Percentiles rank a stretch among this genome's conserved stretches.
phyloP scores from a whole-genome alignment of 2,888 invertebrate genomes.

The Eupeodes luniger region DNA sequence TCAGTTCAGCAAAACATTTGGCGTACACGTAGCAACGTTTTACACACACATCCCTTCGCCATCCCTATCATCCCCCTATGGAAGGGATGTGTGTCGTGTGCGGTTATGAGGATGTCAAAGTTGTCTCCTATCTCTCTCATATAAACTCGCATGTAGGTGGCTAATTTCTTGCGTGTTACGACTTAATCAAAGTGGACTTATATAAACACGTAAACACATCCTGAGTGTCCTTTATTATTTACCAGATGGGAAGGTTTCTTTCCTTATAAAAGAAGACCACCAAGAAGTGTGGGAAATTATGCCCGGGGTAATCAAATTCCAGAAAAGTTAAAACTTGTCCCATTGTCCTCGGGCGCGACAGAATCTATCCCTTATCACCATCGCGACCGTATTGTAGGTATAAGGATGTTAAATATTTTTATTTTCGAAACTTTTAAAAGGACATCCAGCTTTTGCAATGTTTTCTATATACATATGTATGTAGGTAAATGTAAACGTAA shows the following conservation, averaged over 20 bases:
- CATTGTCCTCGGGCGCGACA: constrained; percentile 34
- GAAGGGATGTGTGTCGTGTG: not conserved
- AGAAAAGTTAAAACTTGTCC: constrained; percentile 26
- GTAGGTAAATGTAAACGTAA: not conserved
- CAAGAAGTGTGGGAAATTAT: constrained; percentile 57
- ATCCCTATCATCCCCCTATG: not conserved
- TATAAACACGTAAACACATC: constrained; percentile 66
- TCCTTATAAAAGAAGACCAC: constrained; percentile 46
- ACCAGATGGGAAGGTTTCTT: constrained; percentile 32
- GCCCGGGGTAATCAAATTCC: constrained; percentile 50
- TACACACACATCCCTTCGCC: constrained; percentile 22
- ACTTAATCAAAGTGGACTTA: constrained; percentile 72
- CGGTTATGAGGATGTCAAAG: constrained; percentile 34
- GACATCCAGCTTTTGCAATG: constrained; percentile 51
- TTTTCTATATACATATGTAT: constrained; percentile 52
- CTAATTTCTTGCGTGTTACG: constrained; percentile 71
- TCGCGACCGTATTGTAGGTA: constrained; percentile 7
- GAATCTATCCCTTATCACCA: constrained; percentile 48
- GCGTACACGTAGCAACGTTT: constrained; percentile 45
- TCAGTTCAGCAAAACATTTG: constrained; percentile 57
- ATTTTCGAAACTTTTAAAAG: constrained; percentile 16
- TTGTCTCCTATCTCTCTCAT: constrained; percentile 27
- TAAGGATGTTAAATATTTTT: constrained; percentile 7
- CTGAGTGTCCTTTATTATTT: constrained; percentile 69
- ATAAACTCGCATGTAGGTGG: constrained; percentile 30